Conservation (phyloP, 1,140 invertebrate genomes). For the Bombus fervidus region DNA sequence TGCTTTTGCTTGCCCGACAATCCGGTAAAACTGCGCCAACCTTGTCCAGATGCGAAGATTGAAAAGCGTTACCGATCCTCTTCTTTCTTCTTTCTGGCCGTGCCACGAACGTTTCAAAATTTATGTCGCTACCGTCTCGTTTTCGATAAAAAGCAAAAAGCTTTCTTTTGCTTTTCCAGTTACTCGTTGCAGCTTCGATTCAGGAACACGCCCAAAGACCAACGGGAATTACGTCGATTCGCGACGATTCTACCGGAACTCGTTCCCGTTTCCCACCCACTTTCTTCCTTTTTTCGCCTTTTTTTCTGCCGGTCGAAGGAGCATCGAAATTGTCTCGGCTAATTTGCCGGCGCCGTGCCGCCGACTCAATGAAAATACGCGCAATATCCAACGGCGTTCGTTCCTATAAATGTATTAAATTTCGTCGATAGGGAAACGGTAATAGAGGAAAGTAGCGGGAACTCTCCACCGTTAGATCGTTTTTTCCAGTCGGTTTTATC, state of each 20-base stretch:
- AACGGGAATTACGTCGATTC: no score
- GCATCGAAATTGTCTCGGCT: background rate
- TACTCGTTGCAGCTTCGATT: no score
- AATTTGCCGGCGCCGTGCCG: background rate
- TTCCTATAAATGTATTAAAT: slow-evolving; percentile 34
- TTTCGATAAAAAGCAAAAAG: no score
- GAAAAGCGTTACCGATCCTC: background rate
- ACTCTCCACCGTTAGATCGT: slow-evolving; percentile 17
- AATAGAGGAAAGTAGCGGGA: slow-evolving; percentile 15
- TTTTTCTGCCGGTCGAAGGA: background rate
- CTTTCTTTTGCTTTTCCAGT: background rate
- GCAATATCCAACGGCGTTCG: background rate
- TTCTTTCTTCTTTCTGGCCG: fast-evolving
- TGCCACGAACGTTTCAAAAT: background rate
- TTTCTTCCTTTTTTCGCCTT: no score
- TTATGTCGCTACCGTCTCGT: background rate
- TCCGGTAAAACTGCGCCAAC: slow-evolving; percentile 44
- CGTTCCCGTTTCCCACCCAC: no score
- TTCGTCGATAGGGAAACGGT: background rate
- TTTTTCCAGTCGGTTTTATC: slow-evolving; percentile 71
- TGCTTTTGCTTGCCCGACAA: slow-evolving; percentile 55
- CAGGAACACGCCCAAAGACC: no score
- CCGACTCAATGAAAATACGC: background rate
- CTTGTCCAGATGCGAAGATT: background rate
- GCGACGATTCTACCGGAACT: no score